Evolutionary conservation across 2,797 vertebrate genomes (phyloP), one percentile per base, ranked within the genome.

Genomic region (Helarctos malayanus): DNA sequence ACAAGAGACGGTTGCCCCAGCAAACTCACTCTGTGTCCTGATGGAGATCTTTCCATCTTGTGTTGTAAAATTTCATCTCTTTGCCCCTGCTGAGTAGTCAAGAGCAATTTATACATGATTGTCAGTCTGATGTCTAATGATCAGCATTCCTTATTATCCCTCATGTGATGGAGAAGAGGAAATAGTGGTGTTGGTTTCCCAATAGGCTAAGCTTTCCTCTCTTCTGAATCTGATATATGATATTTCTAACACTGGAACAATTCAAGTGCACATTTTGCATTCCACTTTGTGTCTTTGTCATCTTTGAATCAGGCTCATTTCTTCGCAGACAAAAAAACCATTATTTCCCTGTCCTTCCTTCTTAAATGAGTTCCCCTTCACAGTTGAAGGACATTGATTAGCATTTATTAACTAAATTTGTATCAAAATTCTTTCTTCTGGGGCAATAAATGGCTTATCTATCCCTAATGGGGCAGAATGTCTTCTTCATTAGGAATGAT

Each of bases 391-490:
- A 82, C 57, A 54, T 82, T n/a, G 57, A 76, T 89, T 96, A 96
- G 68, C 27, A 93, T 93, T 89, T 95, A 94, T 93, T 93, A 96
- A 96, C 52, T 83, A 91, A 78, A 79, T 96, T 96, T 97, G 91
- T 85, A 94, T 93, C 35, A 80, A 61, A 78, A 81, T 94, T 89
- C 59, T 83, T 95, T 79, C 65, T 95, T 97, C 59, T 75, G 8
- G 84, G 93, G 35, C 90, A 95, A 96, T 87, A 90, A 95, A 93
- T 81, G 52, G 49, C 16, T 92, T 93, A 71, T 63, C 71, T 82
- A 80, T 57, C 27, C 23, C 63, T 80, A 52, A 11, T 52, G 75
- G 56, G 59, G 23, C 78, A 93, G 54, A 92, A 89, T 57, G 41
- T 73, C 41, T 73, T 93, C 89, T 95, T 92, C 80, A 92, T 82